Base-by-base conservation (phyloP, 2,113 vertebrate genomes). In the Lasiurus cinereus region DNA sequence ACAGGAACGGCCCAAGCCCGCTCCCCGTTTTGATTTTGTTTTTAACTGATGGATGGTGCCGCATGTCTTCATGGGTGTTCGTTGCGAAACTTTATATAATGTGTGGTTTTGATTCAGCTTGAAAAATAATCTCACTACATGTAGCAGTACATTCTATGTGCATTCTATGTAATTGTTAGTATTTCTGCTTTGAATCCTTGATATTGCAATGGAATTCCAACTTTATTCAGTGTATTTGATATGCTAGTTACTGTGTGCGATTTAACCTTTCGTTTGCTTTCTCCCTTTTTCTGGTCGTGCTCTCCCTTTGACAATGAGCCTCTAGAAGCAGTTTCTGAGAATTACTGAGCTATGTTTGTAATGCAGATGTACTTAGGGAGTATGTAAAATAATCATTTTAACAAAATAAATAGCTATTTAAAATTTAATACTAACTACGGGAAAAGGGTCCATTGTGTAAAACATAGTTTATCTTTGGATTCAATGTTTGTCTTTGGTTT, bases 401-500 rank as follows among this genome's bases (percentile, higher is more conserved):
- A 99, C 98, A 98, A 98, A 98, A 98, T 98, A 98, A 98, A 98
- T 98, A 98, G 98, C 98, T 99, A 99, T 99, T 99, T 98, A 99
- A 99, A 98, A 98, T 98, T 98, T 98, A 99, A 98, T 98, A 99
- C 98, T 99, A 99, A 99, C 98, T 99, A 98, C 93, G 98, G 98
- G 98, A 97, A 97, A 98, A 98, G 98, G 98, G 98, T 98, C 98
- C 98, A 98, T 99, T 98, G 98, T 99, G 98, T 97, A 98, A 98
- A 98, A 98, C 98, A 98, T 98, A 98, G 98, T 98, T 98, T 99
- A 99, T 99, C 98, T 98, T 98, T 99, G 98, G 98, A 99, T 98
- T 99, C 98, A 99, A 98, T 98, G 98, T 99, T 98, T 98, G 98
- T 99, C 98, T 99, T 99, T 99, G 98, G 98, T 99, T 99, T 99